A percentile compares a stretch with the other conserved stretches of the same genome.
Evolutionary conservation across 2,113 vertebrate genomes (phyloP).

Genomic region (Takifugu bimaculatus): DNA sequence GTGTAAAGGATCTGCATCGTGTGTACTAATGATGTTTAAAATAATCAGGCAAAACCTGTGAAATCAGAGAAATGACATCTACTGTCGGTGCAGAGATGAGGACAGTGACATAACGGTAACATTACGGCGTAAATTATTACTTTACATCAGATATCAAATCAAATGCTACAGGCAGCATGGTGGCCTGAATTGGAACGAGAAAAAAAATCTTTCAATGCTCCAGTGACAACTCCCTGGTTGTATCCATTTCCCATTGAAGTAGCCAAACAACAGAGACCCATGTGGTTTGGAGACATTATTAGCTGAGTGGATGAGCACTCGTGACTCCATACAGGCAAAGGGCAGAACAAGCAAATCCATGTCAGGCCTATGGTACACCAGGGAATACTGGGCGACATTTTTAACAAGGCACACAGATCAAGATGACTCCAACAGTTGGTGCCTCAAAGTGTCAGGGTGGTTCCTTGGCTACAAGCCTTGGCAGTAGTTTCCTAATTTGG

Average conservation of each 20-base stretch:
- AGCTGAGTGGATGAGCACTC: constrained; percentile 9
- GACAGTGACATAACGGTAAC: background rate
- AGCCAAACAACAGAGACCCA: constrained; percentile 46
- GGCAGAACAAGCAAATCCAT: constrained; percentile 16
- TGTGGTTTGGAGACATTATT: constrained; percentile 29
- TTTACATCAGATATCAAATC: background rate
- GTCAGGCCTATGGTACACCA: constrained; percentile 9
- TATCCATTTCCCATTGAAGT: constrained; percentile 49
- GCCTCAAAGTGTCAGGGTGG: constrained; percentile 27
- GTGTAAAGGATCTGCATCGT: constrained; percentile 9
- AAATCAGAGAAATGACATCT: background rate
- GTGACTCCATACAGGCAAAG: constrained; percentile 1
- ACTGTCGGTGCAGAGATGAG: background rate
- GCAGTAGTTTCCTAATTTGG: constrained; percentile 62
- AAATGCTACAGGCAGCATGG: background rate
- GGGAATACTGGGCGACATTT: constrained; percentile 9
- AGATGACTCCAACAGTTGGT: too few relatives aligned
- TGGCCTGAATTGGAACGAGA: constrained; percentile 14
- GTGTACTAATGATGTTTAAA: constrained; percentile 9
- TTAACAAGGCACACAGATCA: background rate
- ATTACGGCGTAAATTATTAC: background rate
- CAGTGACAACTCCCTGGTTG: constrained; percentile 17
- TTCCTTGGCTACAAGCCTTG: background rate
- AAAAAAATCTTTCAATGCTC: constrained; percentile 6
- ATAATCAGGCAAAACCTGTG: background rate